Conservation (phyloP, 1,140 invertebrate genomes). For the Nasonia longicornis region DNA sequence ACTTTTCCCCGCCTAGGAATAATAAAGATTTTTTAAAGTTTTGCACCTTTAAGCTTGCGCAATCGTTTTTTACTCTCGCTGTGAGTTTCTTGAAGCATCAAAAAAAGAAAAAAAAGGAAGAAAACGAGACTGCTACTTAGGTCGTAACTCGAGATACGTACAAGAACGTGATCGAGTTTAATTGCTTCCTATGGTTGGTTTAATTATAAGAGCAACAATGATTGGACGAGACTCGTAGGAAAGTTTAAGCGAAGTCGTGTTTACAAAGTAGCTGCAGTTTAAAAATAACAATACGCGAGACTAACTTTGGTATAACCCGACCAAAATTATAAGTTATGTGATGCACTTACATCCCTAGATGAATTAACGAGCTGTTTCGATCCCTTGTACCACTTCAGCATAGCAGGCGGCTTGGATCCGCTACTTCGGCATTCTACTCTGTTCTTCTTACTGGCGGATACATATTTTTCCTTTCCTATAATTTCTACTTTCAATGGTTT, state of each 20-base stretch:
- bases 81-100: too few relatives aligned
- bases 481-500: conserved; percentile 74
- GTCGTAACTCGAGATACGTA: neutral
- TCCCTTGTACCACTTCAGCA: conserved; percentile 76
- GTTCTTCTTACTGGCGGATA: conserved; percentile 72
- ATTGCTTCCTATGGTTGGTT: conserved; percentile 2
- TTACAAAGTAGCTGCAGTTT: too few relatives aligned
- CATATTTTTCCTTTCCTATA: conserved; percentile 67
- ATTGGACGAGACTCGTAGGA: neutral
- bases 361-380: conserved; percentile 69
- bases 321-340: neutral
- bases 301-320: too few relatives aligned
- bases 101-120: too few relatives aligned
- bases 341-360: conserved; percentile 68
- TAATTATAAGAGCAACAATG: neutral
- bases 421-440: conserved; percentile 74
- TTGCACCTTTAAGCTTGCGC: too few relatives aligned
- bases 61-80: too few relatives aligned
- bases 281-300: too few relatives aligned
- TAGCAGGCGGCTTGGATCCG: conserved; percentile 76
- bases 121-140: too few relatives aligned
- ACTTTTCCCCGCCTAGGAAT: too few relatives aligned
- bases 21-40: too few relatives aligned
- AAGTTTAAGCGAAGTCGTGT: neutral
- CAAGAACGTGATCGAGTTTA: neutral